Conservation (phyloP, 2,888 invertebrate genomes). For the Crossocerus cetratus region DNA sequence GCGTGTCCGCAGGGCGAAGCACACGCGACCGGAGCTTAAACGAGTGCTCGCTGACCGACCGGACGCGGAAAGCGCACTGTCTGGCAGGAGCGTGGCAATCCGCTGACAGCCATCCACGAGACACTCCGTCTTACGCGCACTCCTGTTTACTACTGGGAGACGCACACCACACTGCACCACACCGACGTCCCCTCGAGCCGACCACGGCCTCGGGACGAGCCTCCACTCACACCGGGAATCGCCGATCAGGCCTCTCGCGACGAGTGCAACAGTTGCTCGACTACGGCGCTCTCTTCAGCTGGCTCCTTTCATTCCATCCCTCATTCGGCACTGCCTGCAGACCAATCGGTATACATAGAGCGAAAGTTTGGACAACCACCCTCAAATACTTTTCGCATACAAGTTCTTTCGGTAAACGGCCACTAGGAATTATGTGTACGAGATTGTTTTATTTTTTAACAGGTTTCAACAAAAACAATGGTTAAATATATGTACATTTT, state of each 20-base stretch:
- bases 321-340: not conserved
- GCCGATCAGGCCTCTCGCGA: constrained; percentile 15
- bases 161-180: constrained; percentile 1
- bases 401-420: no score
- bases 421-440: no score
- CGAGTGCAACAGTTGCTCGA: constrained; percentile 53
- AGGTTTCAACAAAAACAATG: no score
- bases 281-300: constrained; percentile 22
- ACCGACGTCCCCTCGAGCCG: constrained; percentile 37
- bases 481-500: no score
- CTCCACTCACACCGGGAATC: constrained; percentile 32
- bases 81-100: constrained; percentile 10
- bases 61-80: constrained; percentile 29
- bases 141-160: constrained; percentile 65
- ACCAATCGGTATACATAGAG: constrained; percentile 29
- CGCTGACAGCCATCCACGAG: constrained; percentile 30
- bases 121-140: constrained; percentile 45
- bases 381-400: no score
- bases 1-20: constrained; percentile 10
- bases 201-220: constrained; percentile 37
- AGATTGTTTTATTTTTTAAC: no score
- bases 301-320: constrained; percentile 12
- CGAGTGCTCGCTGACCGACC: constrained; percentile 13
- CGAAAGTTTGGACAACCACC: no score
- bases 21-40: not conserved